A percentile compares a stretch with the other conserved stretches of the same genome.
phyloP scores from a whole-genome alignment of 2,113 vertebrate genomes.

The Taurulus bubalis region DNA sequence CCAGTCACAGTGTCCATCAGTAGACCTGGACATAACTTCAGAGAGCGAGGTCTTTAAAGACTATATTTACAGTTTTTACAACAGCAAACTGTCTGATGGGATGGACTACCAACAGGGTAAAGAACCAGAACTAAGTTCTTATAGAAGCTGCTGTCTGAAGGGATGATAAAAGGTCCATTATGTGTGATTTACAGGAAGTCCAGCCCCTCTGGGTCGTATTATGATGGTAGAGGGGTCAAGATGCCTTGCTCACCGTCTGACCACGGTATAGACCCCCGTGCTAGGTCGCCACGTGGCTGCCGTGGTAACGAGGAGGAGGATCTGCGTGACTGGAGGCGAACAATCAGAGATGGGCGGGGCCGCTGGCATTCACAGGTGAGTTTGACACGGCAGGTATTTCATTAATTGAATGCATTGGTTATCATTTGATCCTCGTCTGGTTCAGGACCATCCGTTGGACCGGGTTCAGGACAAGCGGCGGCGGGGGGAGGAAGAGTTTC shows the following conservation, averaged over 20 bases:
- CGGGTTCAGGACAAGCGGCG: constrained; percentile 75
- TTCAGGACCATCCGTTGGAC: constrained; percentile 59
- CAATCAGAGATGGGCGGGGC: constrained; percentile 54
- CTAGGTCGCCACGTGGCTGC: neutral
- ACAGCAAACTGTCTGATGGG: too few relatives aligned
- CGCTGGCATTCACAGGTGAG: constrained; percentile 68
- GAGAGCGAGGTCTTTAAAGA: too few relatives aligned
- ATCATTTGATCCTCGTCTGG: neutral
- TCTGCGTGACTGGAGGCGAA: constrained; percentile 6
- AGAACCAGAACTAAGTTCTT: too few relatives aligned
- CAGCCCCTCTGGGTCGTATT: constrained; percentile 69
- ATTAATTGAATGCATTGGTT: neutral
- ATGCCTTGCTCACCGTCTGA: constrained; percentile 58
- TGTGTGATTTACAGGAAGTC: constrained; percentile 56
- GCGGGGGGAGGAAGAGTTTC: constrained; percentile 90
- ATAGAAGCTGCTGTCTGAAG: too few relatives aligned
- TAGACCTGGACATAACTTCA: too few relatives aligned
- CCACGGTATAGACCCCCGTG: constrained; percentile 9
- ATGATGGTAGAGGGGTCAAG: constrained; percentile 41
- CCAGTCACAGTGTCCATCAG: too few relatives aligned
- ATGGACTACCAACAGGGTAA: too few relatives aligned
- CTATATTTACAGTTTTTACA: too few relatives aligned
- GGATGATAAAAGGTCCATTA: neutral
- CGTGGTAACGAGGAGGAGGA: constrained; percentile 47
- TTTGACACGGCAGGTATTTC: neutral